Conservation (phyloP, 2,113 vertebrate species). For the Antidorcas marsupialis region DNA sequence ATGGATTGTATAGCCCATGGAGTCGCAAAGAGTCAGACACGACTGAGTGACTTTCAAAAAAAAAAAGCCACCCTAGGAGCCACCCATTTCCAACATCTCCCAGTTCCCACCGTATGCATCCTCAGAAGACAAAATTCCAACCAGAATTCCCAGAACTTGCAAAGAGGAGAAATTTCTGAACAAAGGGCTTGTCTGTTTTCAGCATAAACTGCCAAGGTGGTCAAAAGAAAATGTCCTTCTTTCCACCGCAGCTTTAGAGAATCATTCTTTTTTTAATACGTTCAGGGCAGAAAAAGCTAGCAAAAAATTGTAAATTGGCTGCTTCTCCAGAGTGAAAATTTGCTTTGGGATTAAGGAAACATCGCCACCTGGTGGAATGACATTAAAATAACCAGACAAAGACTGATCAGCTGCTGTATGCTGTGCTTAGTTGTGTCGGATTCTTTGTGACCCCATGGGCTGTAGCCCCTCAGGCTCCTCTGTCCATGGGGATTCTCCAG, state of each 20-base stretch:
- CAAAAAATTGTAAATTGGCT: not conserved
- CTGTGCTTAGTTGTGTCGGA: not conserved
- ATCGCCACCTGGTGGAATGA: slow-evolving; percentile 75
- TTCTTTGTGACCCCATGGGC: not conserved
- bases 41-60: not conserved
- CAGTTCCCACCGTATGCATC: no score
- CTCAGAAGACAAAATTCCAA: not conserved
- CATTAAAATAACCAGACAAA: not conserved
- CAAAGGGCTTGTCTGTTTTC: not conserved
- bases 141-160: not conserved
- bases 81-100: not conserved
- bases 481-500: not conserved
- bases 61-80: not conserved
- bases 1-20: not conserved
- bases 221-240: not conserved
- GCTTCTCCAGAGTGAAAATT: not conserved
- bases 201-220: not conserved
- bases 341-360: slow-evolving; percentile 47
- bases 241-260: not conserved
- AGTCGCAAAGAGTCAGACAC: not conserved
- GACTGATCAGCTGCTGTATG: not conserved
- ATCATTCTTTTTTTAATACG: not conserved
- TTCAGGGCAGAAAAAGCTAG: not conserved
- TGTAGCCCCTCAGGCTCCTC: not conserved
- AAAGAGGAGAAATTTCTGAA: not conserved